These are phyloP conservation scores for Noctilio leporinus DNA, from an alignment of 2,113 vertebrate species.

Conservation along the genomic window DNA sequence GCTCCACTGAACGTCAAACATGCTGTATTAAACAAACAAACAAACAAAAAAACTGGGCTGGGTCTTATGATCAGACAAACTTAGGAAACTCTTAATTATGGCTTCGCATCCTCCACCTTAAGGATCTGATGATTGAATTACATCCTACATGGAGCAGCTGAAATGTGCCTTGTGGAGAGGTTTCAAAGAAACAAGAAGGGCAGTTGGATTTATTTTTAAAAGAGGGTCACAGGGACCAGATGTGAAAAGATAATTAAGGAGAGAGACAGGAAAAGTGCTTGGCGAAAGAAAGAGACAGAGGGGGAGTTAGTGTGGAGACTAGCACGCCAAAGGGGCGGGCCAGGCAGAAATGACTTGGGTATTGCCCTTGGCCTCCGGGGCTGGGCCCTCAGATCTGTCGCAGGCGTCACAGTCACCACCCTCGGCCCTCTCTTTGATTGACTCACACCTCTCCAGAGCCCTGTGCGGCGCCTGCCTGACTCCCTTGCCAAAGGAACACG, in stretches of 20 bases:
- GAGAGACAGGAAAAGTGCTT: slow-evolving; percentile 36
- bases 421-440: slow-evolving; percentile 2
- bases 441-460: background rate
- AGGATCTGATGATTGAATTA: slow-evolving; percentile 47
- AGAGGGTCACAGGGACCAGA: slow-evolving; percentile 11
- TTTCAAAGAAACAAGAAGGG: slow-evolving; percentile 37
- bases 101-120: background rate
- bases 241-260: slow-evolving; percentile 60
- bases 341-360: background rate
- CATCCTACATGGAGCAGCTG: background rate
- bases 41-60: background rate
- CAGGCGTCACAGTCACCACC: slow-evolving; percentile 29
- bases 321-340: background rate
- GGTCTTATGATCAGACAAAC: background rate
- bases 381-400: background rate
- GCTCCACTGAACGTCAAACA: background rate
- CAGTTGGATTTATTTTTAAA: slow-evolving; percentile 41
- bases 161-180: slow-evolving; percentile 27
- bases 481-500: slow-evolving; percentile 36
- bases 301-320: background rate
- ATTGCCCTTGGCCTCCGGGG: background rate
- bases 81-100: background rate
- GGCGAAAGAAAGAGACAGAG: background rate
- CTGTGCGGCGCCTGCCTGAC: background rate
- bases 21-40: too few relatives aligned